These are phyloP conservation scores for Eutrigla gurnardus DNA, from an alignment of 2,797 vertebrate species.

Conservation along the genomic window DNA sequence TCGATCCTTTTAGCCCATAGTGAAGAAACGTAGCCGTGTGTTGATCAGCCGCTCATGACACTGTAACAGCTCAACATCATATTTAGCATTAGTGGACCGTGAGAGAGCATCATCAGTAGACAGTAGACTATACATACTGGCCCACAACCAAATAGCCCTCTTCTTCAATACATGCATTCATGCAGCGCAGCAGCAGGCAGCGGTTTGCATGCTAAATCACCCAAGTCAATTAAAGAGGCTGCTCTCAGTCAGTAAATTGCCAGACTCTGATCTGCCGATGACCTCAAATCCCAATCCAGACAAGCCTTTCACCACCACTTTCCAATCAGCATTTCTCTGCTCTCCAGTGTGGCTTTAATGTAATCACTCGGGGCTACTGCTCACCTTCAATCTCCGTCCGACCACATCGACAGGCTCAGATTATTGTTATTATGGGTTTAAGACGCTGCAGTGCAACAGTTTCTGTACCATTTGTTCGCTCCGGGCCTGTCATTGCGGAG, in stretches of 20 bases:
- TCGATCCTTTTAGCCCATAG: background rate
- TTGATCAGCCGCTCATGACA: conserved; percentile 19
- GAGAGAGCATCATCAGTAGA: conserved; percentile 18
- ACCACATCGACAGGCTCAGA: background rate
- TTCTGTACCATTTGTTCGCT: background rate
- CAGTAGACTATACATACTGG: conserved; percentile 57
- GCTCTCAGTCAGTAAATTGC: conserved; percentile 71
- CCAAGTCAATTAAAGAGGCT: conserved; percentile 72
- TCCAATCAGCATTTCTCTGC: conserved; percentile 52
- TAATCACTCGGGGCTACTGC: background rate
- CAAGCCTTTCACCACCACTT: conserved; percentile 50
- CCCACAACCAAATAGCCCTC: conserved; percentile 34
- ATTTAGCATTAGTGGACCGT: conserved; percentile 34
- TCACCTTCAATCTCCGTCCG: background rate
- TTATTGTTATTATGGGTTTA: background rate
- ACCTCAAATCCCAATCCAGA: conserved; percentile 70
- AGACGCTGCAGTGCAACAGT: no score
- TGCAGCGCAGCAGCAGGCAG: conserved; percentile 59
- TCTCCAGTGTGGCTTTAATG: conserved; percentile 12
- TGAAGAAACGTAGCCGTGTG: background rate
- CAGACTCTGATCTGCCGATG: conserved; percentile 68
- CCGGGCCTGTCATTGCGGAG: background rate
- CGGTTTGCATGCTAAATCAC: conserved; percentile 71
- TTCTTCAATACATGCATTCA: conserved; percentile 69
- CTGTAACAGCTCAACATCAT: conserved; percentile 17